Percentiles rank a stretch among this genome's conserved stretches.
Conservation (phyloP, 2,888 invertebrate genomes). For the Crocallis elinguaria region DNA sequence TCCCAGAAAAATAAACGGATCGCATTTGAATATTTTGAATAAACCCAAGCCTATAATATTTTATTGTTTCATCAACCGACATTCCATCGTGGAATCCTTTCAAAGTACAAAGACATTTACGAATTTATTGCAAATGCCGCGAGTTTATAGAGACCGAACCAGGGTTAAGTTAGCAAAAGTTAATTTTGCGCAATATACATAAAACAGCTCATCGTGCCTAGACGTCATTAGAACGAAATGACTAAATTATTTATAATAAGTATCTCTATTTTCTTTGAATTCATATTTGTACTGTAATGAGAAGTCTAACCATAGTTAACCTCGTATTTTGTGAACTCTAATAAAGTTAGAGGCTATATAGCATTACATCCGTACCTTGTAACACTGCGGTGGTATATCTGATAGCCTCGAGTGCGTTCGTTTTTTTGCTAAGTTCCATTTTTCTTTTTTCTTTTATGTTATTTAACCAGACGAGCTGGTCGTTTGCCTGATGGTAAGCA, state of each 20-base stretch:
- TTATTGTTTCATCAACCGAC: background rate
- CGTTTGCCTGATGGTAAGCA: too few species aligned
- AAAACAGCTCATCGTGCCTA: conserved; percentile 20
- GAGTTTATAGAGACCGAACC: conserved; percentile 23
- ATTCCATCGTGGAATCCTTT: conserved; percentile 6
- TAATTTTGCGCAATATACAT: conserved; percentile 20
- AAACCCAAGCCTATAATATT: background rate
- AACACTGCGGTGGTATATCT: too few species aligned
- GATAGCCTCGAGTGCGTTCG: too few species aligned
- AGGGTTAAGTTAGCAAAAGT: conserved; percentile 20
- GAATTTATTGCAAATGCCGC: conserved; percentile 18
- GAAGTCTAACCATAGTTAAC: background rate
- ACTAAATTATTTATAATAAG: conserved; percentile 11
- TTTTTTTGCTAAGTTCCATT: too few species aligned
- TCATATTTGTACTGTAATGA: background rate
- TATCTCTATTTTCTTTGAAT: background rate
- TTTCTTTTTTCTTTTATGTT: too few species aligned
- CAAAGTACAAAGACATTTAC: conserved; percentile 16
- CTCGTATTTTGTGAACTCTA: too few species aligned
- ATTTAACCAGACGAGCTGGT: too few species aligned
- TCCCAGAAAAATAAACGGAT: too few species aligned
- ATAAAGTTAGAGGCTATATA: too few species aligned
- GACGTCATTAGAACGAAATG: conserved; percentile 15
- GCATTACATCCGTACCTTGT: too few species aligned
- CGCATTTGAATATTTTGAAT: too few species aligned